Evolutionary conservation across 1,140 invertebrate genomes (phyloP).

Genomic region (Bombus cullumanus): DNA sequence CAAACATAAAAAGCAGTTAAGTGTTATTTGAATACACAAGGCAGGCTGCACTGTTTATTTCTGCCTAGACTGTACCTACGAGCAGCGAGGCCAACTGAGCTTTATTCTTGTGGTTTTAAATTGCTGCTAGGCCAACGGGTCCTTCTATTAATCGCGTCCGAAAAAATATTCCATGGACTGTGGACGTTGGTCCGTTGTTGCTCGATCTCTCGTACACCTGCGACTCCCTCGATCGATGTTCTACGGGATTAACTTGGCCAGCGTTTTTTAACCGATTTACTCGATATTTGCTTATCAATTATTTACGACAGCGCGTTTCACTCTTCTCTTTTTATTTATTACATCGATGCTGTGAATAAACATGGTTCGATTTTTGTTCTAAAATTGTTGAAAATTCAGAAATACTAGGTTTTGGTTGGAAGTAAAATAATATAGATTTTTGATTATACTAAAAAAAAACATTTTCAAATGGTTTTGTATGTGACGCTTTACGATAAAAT

Average conservation of each 20-base stretch:
- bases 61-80: not conserved
- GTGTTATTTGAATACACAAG: slow-evolving; percentile 33
- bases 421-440: no score
- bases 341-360: not conserved
- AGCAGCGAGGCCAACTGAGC: not conserved
- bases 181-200: not conserved
- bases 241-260: not conserved
- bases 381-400: not conserved
- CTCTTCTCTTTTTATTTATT: no score
- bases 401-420: no score
- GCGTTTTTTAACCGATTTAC: not conserved
- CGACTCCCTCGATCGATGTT: not conserved
- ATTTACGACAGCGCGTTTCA: not conserved
- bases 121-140: not conserved
- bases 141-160: slow-evolving; percentile 10
- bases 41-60: slow-evolving; percentile 2
- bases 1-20: slow-evolving; percentile 21
- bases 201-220: not conserved
- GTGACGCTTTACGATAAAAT: no score
- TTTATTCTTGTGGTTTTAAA: slow-evolving; percentile 29
- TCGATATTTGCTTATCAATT: slow-evolving; percentile 8
- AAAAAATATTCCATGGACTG: not conserved
- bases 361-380: not conserved
- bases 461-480: no score
- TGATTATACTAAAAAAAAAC: no score